Base-by-base conservation (phyloP, 2,888 invertebrate species). In the Papilio demoleus region DNA sequence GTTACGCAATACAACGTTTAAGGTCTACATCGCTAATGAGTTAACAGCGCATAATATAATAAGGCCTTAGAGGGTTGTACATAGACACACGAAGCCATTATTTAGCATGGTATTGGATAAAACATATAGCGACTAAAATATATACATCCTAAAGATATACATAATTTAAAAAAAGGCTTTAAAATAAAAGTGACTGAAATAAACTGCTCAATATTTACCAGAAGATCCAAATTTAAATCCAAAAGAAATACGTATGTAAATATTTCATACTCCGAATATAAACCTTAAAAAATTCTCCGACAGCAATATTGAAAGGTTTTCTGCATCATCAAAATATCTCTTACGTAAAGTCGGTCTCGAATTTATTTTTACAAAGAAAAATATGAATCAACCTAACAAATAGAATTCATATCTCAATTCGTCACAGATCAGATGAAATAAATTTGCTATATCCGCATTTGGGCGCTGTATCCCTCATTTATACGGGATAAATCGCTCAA, bases 401-500 rank as follows among this genome's bases (percentile, higher is more conserved):
- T 60, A 50, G 59, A 59, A 59, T 70, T 68, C 71, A 58, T 65
- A 68, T 58, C 56, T 72, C 71, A 71, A 75, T 76, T 75, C 73
- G 70, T 73, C 72, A 74, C 71, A 70, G 70, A 60, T 73, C 72
- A 66, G 67, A 71, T 71, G 72, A 76, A 73, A 75, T 50, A 65
- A 70, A 78, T 73, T 74, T 77, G 79, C 77, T 72, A 76, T 76
- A 77, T 72, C 74, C 77, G 76, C 76, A 69, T 70, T 75, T 50
- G 60, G 59, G 19, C 27, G 34, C 36, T 38, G 70, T 75, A 78
- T 80, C 79, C 80, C 76, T 77, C 84, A 84, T 87, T 84, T 84
- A 85, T 83, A 81, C 76, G 78, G 76, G 38, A 50, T 82, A 87
- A 85, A 88, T 86, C 86, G 87, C 81, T 79, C 78, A 80, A 77